Percentiles rank a stretch among this genome's conserved stretches.
Conservation (phyloP, 2,797 vertebrate genomes). For the Poeciliopsis paucimaculata region DNA sequence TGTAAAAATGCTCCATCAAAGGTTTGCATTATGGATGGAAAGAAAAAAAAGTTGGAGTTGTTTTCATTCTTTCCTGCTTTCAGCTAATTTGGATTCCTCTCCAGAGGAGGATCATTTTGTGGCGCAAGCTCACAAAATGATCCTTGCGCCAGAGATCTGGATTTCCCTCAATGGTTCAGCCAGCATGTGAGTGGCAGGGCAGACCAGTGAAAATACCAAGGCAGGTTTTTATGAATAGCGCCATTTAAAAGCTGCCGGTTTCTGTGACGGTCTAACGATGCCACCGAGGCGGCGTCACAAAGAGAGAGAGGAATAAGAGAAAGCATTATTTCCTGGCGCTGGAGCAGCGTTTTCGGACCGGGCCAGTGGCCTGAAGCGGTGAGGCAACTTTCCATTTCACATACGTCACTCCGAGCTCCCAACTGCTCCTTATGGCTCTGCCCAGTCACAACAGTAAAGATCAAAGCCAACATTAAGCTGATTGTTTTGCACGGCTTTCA, state of each 20-base stretch:
- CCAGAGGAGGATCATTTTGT: too few species aligned
- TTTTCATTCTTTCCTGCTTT: slow-evolving; percentile 29
- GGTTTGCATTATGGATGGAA: not conserved
- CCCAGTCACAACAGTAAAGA: slow-evolving; percentile 47
- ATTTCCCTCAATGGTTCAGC: slow-evolving; percentile 46
- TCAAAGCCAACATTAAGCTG: slow-evolving; percentile 32
- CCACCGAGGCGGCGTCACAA: slow-evolving; percentile 59
- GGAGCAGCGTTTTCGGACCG: slow-evolving; percentile 60
- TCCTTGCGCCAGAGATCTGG: slow-evolving; percentile 39
- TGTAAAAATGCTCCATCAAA: not conserved
- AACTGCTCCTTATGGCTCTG: slow-evolving; percentile 40
- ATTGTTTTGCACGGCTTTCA: slow-evolving; percentile 44
- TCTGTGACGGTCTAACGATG: slow-evolving; percentile 63
- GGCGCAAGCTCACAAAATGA: slow-evolving; percentile 36
- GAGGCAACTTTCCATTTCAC: slow-evolving; percentile 61
- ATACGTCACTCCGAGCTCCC: slow-evolving; percentile 46
- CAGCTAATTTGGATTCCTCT: slow-evolving; percentile 26
- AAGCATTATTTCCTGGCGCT: slow-evolving; percentile 73
- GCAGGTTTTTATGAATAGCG: slow-evolving; percentile 72
- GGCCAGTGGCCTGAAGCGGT: slow-evolving; percentile 47
- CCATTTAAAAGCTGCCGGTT: slow-evolving; percentile 69
- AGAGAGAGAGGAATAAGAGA: slow-evolving; percentile 30
- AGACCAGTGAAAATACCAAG: slow-evolving; percentile 50
- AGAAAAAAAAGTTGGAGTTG: slow-evolving; percentile 17
- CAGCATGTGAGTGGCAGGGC: slow-evolving; percentile 42